Evolutionary conservation across 2,113 vertebrate species (phyloP), one percentile per base, ranked within the genome.

Genomic region (Centropristis striata): DNA sequence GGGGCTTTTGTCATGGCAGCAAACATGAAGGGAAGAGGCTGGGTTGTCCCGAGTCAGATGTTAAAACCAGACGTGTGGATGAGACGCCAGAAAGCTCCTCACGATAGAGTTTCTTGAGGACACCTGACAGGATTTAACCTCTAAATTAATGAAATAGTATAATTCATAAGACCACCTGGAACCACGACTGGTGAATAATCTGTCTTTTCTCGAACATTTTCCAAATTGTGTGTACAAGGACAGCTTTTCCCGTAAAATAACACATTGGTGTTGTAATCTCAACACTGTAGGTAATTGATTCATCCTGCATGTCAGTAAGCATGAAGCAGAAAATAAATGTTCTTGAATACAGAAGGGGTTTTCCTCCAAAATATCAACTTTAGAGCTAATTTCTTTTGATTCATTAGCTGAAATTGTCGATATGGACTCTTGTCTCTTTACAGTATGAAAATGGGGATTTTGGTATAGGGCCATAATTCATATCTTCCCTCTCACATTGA

Each of bases 31-130:
- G 23, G 42, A 68, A 51, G 44, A 53, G 15, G n/a, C 61, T n/a
- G 28, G 47, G 71, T 14, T 60, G 71, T 86, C 70, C 70, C 36
- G 1, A 65, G 60, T 82, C 51, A 39, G 82, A 88, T 80, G 80
- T 81, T 59, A 47, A 73, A 42, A 69, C 46, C 86, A 90, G 88
- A 88, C 51, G 3, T 70, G 80, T 87, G 78, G 82, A 87, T 4
- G n/a, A 53, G 21, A 44, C n/a, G 42, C 25, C 39, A 18, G n/a
- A 61, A 32, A 41, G 59, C 21, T 32, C 16, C 37, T 71, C 36
- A 42, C 14, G 5, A 54, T 25, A n/a, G 58, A n/a, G 41, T 67
- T 78, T 47, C 75, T 69, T 8, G 4, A 72, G 54, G 65, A 66
- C 51, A 21, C 66, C 75, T 42, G 44, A 50, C 21, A 15, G 2